Base-by-base conservation (phyloP, 2,113 vertebrate species). In the Elaphurus davidianus region DNA sequence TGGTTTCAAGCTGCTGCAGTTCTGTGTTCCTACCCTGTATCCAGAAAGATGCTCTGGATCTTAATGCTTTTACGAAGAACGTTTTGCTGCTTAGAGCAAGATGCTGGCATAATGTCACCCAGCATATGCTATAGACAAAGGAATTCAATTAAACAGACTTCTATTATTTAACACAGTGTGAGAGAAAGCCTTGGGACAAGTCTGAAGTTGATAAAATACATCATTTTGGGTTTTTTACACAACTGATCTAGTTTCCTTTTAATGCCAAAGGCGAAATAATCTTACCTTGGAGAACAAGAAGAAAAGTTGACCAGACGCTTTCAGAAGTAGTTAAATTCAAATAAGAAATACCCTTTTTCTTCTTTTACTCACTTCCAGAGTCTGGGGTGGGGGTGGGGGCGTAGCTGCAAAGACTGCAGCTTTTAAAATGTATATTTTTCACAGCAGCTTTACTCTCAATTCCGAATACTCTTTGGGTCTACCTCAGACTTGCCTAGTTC, bases 181-280 rank as follows among this genome's bases (percentile, higher is more conserved):
- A 55, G 79, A 97, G 95, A 96, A 97, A 94, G 91, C 98, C 96
- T 91, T 86, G 89, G 93, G 97, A 96, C 57, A 97, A 74, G 62
- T 94, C 96, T 88, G 97, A 98, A 97, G 93, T 57, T 91, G 97
- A 97, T 96, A 98, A 98, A 98, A 96, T 90, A 88, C 84, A 33
- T 43, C 33, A 23, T 82, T 79, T 98, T 98, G 96, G 92, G 78
- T 30, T 94, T 98, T 82, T 78, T 21, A 36, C 85, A 90, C 67
- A 96, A 93, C 59, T n/a, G 97, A 96, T 97, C 88, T 90, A 62
- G 50, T 98, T 99, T 97, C 87, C n/a, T 98, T 98, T 97, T 71
- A 86, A 52, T 62, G 79, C 98, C 85, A 92, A 96, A 94, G 96
- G 57, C 81, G 27, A 98, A 98, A 92, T 91, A 95, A 97, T 91